Conservation (phyloP, 2,113 vertebrate species). For the Apteryx mantelli region DNA sequence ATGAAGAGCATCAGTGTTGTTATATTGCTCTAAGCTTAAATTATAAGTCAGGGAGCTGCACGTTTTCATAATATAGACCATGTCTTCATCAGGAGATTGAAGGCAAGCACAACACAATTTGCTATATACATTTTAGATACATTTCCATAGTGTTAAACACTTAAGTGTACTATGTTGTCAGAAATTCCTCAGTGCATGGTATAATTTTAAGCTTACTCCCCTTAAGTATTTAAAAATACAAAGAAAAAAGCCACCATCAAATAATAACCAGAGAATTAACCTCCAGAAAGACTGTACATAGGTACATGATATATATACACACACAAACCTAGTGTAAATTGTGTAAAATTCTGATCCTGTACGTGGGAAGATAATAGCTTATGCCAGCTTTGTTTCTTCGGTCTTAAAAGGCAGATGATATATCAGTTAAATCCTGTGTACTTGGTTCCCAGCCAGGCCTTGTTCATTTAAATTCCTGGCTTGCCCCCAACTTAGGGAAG, state of each 20-base stretch:
- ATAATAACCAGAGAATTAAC: neutral
- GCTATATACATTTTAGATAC: neutral
- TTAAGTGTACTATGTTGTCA: neutral
- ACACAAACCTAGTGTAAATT: neutral
- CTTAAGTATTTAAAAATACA: neutral
- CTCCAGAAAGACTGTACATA: neutral
- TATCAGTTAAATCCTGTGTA: neutral
- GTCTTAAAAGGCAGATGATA: neutral
- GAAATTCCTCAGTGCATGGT: neutral
- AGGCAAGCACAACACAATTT: neutral
- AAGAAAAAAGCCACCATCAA: neutral
- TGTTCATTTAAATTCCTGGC: slow-evolving; percentile 41
- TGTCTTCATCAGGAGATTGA: neutral
- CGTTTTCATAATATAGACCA: neutral
- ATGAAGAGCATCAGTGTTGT: neutral
- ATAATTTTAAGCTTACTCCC: neutral
- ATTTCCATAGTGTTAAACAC: neutral
- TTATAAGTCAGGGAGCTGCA: neutral
- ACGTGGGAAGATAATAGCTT: neutral
- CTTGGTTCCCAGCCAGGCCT: slow-evolving; percentile 26
- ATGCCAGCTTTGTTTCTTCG: neutral
- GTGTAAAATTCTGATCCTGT: neutral
- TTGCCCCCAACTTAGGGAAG: slow-evolving; percentile 1
- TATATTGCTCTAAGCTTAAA: neutral
- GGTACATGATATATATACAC: neutral